phyloP scores from a whole-genome alignment of 2,888 invertebrate species.

The Phymatocera aterrima region DNA sequence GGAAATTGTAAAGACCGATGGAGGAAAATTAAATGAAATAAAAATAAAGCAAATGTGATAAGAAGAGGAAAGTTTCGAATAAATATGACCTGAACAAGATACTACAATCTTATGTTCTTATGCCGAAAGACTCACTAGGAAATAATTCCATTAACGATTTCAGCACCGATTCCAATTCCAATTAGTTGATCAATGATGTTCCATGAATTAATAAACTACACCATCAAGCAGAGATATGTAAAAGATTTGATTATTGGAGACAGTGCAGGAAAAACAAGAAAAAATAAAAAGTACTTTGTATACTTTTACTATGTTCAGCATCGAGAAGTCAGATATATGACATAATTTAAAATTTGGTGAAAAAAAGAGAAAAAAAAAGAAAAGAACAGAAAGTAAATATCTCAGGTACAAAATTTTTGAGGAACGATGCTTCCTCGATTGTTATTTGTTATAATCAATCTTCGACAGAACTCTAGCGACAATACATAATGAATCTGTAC shows the following conservation, averaged over 20 bases:
- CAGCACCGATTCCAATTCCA: not conserved
- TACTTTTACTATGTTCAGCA: conserved; percentile 14
- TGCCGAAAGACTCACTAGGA: not conserved
- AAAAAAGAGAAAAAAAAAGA: not conserved
- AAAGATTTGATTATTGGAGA: not conserved
- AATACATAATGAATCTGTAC: too few species aligned
- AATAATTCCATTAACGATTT: not conserved
- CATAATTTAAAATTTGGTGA: not conserved
- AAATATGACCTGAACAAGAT: not conserved
- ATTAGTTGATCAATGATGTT: not conserved
- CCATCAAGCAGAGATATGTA: not conserved
- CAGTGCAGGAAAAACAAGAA: conserved; percentile 29
- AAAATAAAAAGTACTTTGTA: not conserved
- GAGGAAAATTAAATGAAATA: too few species aligned
- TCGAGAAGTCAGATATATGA: conserved; percentile 1
- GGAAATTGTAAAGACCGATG: too few species aligned
- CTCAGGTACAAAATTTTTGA: conserved; percentile 16
- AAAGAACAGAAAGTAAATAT: conserved; percentile 5
- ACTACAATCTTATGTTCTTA: not conserved
- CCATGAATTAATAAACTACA: not conserved
- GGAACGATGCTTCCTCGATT: not conserved
- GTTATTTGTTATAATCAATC: not conserved
- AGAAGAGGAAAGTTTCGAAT: not conserved
- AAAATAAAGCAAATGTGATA: too few species aligned
- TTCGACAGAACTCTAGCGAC: not conserved